These are phyloP conservation scores for Meriones unguiculatus DNA, from an alignment of 2,113 vertebrate genomes.

Conservation along the genomic window DNA sequence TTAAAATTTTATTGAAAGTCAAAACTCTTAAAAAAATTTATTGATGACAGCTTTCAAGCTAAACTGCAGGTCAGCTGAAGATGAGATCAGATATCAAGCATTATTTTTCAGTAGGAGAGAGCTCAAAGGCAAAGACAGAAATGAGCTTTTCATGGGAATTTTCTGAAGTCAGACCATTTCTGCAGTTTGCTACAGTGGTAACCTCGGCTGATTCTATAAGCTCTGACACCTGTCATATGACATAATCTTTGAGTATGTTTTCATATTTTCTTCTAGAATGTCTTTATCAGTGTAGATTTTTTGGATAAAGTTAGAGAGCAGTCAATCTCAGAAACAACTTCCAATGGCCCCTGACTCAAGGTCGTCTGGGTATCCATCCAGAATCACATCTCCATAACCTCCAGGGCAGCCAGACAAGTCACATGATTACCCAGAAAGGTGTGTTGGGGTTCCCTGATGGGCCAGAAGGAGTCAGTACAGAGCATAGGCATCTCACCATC, in stretches of 20 bases:
- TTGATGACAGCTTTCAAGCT: not conserved
- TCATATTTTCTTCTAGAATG: constrained; percentile 30
- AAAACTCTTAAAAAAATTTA: not conserved
- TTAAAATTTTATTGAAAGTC: not conserved
- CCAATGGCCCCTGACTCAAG: not conserved
- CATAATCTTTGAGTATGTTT: not conserved
- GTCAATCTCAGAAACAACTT: not conserved
- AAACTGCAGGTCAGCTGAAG: not conserved
- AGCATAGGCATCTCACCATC: not conserved
- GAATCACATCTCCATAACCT: not conserved
- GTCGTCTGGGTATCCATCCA: not conserved
- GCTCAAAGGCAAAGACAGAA: not conserved
- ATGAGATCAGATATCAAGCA: not conserved
- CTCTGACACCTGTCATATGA: not conserved
- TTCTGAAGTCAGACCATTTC: not conserved
- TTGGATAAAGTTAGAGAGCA: not conserved
- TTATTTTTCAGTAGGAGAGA: not conserved
- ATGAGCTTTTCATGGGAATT: not conserved
- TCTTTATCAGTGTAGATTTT: not conserved
- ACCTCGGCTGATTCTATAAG: not conserved
- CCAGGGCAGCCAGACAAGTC: not conserved
- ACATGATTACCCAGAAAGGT: not conserved
- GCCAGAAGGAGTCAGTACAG: not conserved
- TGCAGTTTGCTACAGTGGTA: not conserved
- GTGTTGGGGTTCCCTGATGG: not conserved